These are phyloP conservation scores for Mesoligia furuncula DNA, from an alignment of 2,888 invertebrate species.

Conservation along the genomic window DNA sequence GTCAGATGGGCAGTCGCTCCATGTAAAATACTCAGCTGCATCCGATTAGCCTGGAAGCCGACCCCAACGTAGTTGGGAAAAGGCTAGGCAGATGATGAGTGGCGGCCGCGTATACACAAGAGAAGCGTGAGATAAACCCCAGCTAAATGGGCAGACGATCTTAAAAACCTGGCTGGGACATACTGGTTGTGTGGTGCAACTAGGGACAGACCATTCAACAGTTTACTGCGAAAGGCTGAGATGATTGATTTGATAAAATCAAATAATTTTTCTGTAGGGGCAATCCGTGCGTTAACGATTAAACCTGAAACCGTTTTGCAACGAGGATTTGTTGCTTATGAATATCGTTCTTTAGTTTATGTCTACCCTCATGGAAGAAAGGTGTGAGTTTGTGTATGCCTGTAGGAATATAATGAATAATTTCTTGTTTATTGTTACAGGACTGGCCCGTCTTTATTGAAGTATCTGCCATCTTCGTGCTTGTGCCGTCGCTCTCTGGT, in stretches of 20 bases:
- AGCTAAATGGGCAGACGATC: neutral
- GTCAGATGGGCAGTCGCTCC: no score
- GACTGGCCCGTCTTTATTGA: conserved; percentile 93
- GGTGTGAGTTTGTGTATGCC: neutral
- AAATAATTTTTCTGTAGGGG: neutral
- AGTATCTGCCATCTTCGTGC: conserved; percentile 93
- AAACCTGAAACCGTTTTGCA: neutral
- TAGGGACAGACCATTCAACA: neutral
- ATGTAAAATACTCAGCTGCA: no score
- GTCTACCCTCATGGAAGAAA: no score
- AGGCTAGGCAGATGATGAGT: no score
- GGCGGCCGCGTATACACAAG: no score
- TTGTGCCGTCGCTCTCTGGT: conserved; percentile 95
- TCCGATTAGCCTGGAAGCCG: no score
- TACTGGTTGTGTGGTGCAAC: no score
- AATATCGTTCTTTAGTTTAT: neutral
- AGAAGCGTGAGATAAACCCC: no score
- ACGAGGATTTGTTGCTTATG: neutral
- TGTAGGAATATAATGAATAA: neutral
- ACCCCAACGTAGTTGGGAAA: no score
- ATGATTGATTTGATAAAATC: neutral
- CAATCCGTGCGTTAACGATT: neutral
- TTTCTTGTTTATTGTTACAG: conserved; percentile 85
- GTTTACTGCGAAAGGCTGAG: neutral
- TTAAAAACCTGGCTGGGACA: neutral